Percentiles rank a stretch among this genome's conserved stretches.
These are phyloP conservation scores for Etheostoma perlongum DNA, from an alignment of 2,797 vertebrate species.

Conservation along the genomic window DNA sequence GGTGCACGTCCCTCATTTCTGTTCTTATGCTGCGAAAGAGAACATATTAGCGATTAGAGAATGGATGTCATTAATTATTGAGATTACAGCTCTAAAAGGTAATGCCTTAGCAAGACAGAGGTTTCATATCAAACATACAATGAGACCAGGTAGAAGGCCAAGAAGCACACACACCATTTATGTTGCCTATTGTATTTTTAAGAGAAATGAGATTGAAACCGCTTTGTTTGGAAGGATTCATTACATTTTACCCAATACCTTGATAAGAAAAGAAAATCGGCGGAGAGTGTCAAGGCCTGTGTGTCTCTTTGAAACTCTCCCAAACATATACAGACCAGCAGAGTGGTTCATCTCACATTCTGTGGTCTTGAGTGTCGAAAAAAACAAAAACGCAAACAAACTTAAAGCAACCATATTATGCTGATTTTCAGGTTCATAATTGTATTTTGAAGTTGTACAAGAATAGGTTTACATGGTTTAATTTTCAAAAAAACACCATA, in stretches of 20 bases:
- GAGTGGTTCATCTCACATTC: constrained; percentile 20
- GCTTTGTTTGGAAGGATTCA: constrained; percentile 6
- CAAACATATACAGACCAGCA: constrained; percentile 5
- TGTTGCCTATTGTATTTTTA: not conserved
- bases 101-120: not conserved
- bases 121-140: constrained; percentile 6
- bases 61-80: not conserved
- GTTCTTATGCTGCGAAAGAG: constrained; percentile 87
- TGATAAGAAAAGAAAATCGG: constrained; percentile 26
- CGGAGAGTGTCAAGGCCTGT: not conserved
- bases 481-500: too few species aligned
- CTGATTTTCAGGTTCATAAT: too few species aligned
- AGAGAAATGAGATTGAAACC: not conserved
- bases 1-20: constrained; percentile 92
- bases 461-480: too few species aligned
- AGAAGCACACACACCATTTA: not conserved
- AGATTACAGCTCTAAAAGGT: not conserved
- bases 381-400: not conserved
- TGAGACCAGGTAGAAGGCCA: not conserved
- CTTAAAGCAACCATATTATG: too few species aligned
- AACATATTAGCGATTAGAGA: not conserved
- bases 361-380: constrained; percentile 25
- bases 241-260: constrained; percentile 29
- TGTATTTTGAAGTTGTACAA: too few species aligned
- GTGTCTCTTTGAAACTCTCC: constrained; percentile 1